Evolutionary conservation across 2,888 invertebrate species (phyloP).

Genomic region (Silvanus unidentatus): DNA sequence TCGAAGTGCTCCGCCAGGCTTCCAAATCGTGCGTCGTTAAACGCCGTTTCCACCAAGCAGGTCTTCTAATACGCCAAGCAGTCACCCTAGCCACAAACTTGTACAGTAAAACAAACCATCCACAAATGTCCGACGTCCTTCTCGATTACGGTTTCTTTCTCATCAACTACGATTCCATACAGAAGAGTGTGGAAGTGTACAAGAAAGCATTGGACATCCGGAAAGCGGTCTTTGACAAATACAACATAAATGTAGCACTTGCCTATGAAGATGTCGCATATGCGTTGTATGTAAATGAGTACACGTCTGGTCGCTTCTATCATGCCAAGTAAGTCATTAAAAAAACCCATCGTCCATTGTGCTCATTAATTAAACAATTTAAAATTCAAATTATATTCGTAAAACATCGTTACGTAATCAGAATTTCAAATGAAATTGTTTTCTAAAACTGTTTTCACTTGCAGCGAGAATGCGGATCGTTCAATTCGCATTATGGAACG

Average conservation of each 20-base stretch:
- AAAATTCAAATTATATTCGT: no score
- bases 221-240: constrained; percentile 71
- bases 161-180: constrained; percentile 80
- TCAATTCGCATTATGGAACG: constrained; percentile 77
- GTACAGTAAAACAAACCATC: constrained; percentile 61
- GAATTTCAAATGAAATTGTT: no score
- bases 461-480: constrained; percentile 75
- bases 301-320: constrained; percentile 79
- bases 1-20: constrained; percentile 80
- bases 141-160: constrained; percentile 88
- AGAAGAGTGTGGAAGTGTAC: constrained; percentile 79
- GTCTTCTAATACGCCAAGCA: constrained; percentile 76
- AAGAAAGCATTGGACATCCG: constrained; percentile 70
- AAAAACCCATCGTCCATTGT: no score
- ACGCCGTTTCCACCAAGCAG: constrained; percentile 75
- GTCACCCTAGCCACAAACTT: constrained; percentile 61
- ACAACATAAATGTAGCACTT: constrained; percentile 82
- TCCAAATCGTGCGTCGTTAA: constrained; percentile 88
- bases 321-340: constrained; percentile 57
- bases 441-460: no score
- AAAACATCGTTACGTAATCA: no score
- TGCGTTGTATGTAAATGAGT: constrained; percentile 87
- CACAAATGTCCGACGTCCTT: constrained; percentile 77
- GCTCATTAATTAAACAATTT: no score
- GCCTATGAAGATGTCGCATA: constrained; percentile 91